Evolutionary conservation across 2,888 invertebrate species (phyloP), one percentile per base, ranked within the genome.

Genomic region (Allophyes oxyacanthae): DNA sequence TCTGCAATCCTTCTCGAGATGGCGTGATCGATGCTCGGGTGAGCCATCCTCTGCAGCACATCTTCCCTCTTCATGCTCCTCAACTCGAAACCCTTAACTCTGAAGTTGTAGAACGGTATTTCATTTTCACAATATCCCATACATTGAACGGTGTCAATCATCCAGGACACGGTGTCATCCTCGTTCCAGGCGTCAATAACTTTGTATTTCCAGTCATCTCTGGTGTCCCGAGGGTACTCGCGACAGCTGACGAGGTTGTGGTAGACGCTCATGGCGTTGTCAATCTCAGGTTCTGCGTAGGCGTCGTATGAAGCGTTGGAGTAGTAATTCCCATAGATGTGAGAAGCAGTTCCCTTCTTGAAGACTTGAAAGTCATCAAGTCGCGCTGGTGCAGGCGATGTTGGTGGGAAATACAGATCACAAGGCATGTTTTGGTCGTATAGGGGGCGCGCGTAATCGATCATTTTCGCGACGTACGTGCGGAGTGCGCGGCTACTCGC

Each of bases 161-260:
- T 78, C 95, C 95, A 95, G 61, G 94, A 91, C 52, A 94, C 88
- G 36, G 95, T 94, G 78, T 95, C 95, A 10, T 94, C 93, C 54
- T 94, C 92, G 64, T 83, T 94, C 95, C 95, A 95, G 11, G 94
- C 89, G 61, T 83, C 82, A 32, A 95, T 86, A 40, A 90, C 87
- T 75, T 95, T 95, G 75, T 87, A 88, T 59, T 89, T 90, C 95
- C 95, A 95, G 38, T 94, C 94, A 26, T 92, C 92, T 30, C 87
- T 81, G 59, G 82, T 82, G 75, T 88, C 69, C 28, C 69, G 73
- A 7, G 73, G 84, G 76, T 87, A 87, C 64, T 90, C 90, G 44
- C 90, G 81, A 67, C 85, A 82, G 78, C 77, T 86, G 74, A 91
- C 86, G 60, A 94, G 85, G 74, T 83, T 90, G 83, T 91, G 91